Percentiles rank a stretch among this genome's conserved stretches.
Evolutionary conservation across 2,113 vertebrate genomes (phyloP).

Genomic region (Aegithalos caudatus): DNA sequence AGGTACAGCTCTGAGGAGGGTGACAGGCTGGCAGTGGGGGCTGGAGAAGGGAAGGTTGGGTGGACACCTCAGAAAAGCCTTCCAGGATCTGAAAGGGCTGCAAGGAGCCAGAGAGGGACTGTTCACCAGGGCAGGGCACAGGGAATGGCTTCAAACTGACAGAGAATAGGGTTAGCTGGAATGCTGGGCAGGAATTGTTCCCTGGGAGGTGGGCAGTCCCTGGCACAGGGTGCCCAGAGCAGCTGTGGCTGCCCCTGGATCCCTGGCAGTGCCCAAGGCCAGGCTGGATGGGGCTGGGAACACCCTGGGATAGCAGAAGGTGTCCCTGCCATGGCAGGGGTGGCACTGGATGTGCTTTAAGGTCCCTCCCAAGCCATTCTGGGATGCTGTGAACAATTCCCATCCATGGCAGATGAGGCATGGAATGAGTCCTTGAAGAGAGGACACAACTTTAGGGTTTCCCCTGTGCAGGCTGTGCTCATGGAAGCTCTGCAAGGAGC

Average conservation of each 20-base stretch:
- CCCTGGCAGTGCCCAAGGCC: neutral
- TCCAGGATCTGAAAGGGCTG: neutral
- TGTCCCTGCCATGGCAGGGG: neutral
- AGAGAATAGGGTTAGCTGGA: too few relatives aligned
- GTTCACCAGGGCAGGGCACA: neutral
- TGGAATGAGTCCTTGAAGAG: neutral
- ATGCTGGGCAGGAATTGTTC: neutral
- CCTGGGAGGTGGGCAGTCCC: rapidly evolving
- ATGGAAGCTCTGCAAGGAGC: neutral
- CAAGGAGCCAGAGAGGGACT: neutral
- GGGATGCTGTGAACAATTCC: neutral
- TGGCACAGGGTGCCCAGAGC: neutral
- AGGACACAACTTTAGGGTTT: neutral
- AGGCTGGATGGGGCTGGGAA: rapidly evolving
- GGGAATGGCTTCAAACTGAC: neutral
- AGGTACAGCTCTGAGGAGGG: rapidly evolving
- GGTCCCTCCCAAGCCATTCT: neutral
- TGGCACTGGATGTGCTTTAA: neutral
- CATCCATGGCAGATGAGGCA: rapidly evolving
- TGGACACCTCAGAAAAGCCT: neutral
- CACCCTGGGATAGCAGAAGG: rapidly evolving
- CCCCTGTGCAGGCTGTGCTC: neutral
- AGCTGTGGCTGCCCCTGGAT: neutral
- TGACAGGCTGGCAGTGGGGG: neutral
- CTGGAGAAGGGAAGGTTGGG: neutral